Percentiles rank a stretch among this genome's conserved stretches.
Evolutionary conservation across 2,113 vertebrate species (phyloP).

Genomic region (Harpagus bidentatus): DNA sequence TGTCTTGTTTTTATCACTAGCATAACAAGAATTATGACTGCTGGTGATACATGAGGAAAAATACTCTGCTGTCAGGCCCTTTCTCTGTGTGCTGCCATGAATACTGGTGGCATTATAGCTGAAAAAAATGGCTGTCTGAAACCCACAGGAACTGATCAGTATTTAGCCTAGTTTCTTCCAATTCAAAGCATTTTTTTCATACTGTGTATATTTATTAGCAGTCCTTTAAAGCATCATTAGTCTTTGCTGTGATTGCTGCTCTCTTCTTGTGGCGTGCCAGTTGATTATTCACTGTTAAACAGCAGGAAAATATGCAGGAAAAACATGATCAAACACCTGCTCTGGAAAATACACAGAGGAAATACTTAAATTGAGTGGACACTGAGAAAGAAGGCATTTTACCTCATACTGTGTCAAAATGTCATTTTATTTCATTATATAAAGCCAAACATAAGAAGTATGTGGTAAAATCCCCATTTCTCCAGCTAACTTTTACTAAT

Average conservation of each 20-base stretch:
- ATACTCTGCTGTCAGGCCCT: not conserved
- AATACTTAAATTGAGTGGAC: not conserved
- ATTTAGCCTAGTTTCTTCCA: not conserved
- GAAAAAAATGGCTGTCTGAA: not conserved
- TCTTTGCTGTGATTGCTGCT: not conserved
- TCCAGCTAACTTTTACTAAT: not conserved
- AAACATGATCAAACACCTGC: not conserved
- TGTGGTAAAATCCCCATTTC: not conserved
- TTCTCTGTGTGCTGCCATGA: not conserved
- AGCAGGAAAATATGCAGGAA: not conserved
- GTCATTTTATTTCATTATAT: not conserved
- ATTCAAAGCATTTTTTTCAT: not conserved
- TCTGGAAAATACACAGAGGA: not conserved
- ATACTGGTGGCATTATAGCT: not conserved
- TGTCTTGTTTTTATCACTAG: not conserved
- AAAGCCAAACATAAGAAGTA: not conserved
- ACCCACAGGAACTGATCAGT: not conserved
- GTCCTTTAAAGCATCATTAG: not conserved
- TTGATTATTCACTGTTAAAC: constrained; percentile 10
- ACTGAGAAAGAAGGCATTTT: not conserved
- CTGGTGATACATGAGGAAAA: not conserved
- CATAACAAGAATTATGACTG: not conserved
- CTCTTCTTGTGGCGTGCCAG: not conserved
- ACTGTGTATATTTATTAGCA: not conserved
- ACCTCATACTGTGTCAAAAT: not conserved